These are phyloP conservation scores for Aphodius sticticus DNA, from an alignment of 2,888 invertebrate species.

Conservation along the genomic window DNA sequence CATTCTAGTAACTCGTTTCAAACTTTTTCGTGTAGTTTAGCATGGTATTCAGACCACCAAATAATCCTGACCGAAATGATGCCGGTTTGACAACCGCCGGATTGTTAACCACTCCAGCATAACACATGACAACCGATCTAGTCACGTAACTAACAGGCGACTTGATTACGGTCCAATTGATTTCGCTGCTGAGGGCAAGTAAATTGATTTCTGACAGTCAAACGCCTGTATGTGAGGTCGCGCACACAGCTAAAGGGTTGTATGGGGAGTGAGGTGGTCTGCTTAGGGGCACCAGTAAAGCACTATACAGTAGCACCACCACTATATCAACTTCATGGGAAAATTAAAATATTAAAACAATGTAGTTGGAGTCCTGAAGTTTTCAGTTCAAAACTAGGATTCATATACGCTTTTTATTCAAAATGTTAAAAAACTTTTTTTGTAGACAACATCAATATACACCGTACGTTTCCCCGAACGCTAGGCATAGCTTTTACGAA, in stretches of 20 bases:
- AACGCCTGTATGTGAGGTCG: slow-evolving; percentile 43
- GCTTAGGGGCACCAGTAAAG: slow-evolving; percentile 29
- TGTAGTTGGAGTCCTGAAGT: too few relatives aligned
- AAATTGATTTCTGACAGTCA: slow-evolving; percentile 47
- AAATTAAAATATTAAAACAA: too few relatives aligned
- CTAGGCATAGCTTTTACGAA: too few relatives aligned
- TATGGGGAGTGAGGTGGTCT: slow-evolving; percentile 32
- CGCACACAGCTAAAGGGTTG: slow-evolving; percentile 15
- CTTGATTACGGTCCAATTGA: slow-evolving; percentile 44
- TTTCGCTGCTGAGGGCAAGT: slow-evolving; percentile 41
- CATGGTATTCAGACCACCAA: slow-evolving; percentile 5
- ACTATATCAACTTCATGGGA: too few relatives aligned
- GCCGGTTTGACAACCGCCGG: slow-evolving; percentile 9
- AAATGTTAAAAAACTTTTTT: too few relatives aligned
- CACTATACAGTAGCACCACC: background rate
- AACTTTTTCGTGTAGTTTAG: slow-evolving; percentile 12
- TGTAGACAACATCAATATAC: too few relatives aligned
- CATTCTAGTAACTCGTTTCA: background rate
- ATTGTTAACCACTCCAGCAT: slow-evolving; percentile 18
- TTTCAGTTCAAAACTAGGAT: too few relatives aligned
- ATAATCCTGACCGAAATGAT: background rate
- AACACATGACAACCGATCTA: slow-evolving; percentile 24
- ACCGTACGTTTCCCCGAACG: too few relatives aligned
- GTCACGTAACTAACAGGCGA: slow-evolving; percentile 34
- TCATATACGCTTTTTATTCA: too few relatives aligned